Percentiles rank a stretch among this genome's conserved stretches.
phyloP scores from a whole-genome alignment of 2,113 vertebrate genomes.

The Salvator merianae region DNA sequence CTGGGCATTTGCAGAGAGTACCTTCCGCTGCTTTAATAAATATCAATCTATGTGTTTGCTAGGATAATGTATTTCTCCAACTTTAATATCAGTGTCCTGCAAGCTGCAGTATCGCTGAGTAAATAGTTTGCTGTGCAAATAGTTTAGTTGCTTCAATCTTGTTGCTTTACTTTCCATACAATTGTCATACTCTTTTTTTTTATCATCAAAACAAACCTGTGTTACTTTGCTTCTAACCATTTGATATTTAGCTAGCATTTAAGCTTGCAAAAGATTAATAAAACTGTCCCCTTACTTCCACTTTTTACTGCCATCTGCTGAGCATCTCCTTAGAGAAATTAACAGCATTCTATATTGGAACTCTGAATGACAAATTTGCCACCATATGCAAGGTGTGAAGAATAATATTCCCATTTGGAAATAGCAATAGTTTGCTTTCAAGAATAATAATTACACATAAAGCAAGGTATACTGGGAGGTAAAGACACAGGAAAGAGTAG shows the following conservation, averaged over 20 bases:
- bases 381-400: neutral
- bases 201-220: conserved; percentile 5
- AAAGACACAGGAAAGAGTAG: neutral
- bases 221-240: conserved; percentile 12
- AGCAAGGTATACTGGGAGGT: neutral
- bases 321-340: conserved; percentile 24
- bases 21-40: neutral
- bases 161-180: neutral
- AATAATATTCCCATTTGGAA: neutral
- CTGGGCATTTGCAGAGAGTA: neutral
- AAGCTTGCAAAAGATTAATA: conserved; percentile 20
- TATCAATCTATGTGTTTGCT: neutral
- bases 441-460: conserved; percentile 21
- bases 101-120: too few relatives aligned
- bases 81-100: neutral
- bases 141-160: neutral
- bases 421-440: neutral
- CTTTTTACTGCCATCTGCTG: conserved; percentile 33
- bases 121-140: neutral
- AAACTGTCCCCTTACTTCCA: conserved; percentile 6
- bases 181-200: neutral
- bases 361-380: conserved; percentile 12
- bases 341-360: conserved; percentile 13
- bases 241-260: conserved; percentile 34
- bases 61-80: neutral